Evolutionary conservation across 2,113 vertebrate genomes (phyloP).

Genomic region (Rhynchopsitta pachyrhyncha): DNA sequence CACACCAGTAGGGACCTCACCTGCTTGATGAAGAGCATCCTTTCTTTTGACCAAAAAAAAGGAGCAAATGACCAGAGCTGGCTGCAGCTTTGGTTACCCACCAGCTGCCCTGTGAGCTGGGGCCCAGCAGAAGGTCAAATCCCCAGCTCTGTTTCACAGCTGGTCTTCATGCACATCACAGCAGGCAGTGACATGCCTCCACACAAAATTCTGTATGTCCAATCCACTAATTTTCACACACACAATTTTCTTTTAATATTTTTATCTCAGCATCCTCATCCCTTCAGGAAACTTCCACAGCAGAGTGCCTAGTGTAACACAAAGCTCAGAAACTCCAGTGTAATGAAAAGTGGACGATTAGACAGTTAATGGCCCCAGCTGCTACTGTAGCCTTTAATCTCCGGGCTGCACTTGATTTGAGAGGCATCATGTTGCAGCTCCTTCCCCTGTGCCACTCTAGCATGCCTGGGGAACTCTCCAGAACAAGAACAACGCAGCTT

Average conservation of each 20-base stretch:
- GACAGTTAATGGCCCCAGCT: conserved; percentile 18
- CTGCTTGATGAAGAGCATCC: not conserved
- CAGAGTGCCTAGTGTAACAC: not conserved
- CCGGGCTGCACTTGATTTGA: not conserved
- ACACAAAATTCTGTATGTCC: not conserved
- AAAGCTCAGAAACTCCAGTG: not conserved
- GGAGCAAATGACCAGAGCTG: not conserved
- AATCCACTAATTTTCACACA: not conserved
- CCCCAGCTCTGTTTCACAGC: not conserved
- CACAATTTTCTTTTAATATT: not conserved
- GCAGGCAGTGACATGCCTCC: not conserved
- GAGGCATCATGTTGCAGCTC: conserved; percentile 45
- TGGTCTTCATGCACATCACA: not conserved
- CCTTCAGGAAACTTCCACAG: not conserved
- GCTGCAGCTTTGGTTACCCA: not conserved
- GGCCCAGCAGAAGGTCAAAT: not conserved
- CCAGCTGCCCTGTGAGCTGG: not conserved
- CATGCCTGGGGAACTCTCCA: not conserved
- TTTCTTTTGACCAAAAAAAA: not conserved
- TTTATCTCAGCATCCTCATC: not conserved
- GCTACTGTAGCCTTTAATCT: not conserved
- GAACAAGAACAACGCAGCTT: not conserved
- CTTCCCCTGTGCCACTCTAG: not conserved
- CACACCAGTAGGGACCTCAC: not conserved
- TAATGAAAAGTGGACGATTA: not conserved